Evolutionary conservation across 2,888 invertebrate genomes (phyloP), one percentile per base, ranked within the genome.

Genomic region (Dorcus hopei): DNA sequence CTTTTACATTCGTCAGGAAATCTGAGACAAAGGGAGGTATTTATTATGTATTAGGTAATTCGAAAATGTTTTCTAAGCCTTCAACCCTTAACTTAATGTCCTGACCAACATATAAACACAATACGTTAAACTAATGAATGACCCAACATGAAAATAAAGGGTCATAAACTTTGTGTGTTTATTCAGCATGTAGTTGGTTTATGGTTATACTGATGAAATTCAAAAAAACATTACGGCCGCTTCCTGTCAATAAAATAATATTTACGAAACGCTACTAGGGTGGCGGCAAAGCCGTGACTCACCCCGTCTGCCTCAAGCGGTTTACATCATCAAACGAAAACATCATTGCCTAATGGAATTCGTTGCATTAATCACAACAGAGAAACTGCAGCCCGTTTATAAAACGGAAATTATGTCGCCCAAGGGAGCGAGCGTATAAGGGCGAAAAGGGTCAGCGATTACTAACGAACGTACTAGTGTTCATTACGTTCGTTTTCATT

Each of bases 351-450:
- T 77, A 77, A 77, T 77, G 76, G 75, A 77, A 76, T 77, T 74
- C 72, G 70, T 70, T 69, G 72, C 75, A 77, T 77, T 77, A 77
- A 77, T 77, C 76, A 76, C 74, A 69, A 67, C 64, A 63, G 66
- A 68, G 65, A 65, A 61, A 71, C 67, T 66, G 66, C 68, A 62
- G 68, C 66, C 67, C 72, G 71, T 74, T 77, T 76, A 75, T 75
- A 74, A 76, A 75, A 74, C 76, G 77, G 77, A 77, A 77, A 77
- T 77, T 77, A 77, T 77, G 74, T 75, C 74, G 74, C 77, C 76
- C 74, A 68, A 72, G 76, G 77, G 76, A 71, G 74, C 69, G 64
- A 61, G 66, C 63, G 66, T 67, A 69, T 68, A 70, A 70, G 71
- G 48, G 45, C 40, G 43, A 43, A 52, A 57, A 47, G 54, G 52